Evolutionary conservation across 2,888 invertebrate species (phyloP).

Genomic region (Eucera pruinosa): DNA sequence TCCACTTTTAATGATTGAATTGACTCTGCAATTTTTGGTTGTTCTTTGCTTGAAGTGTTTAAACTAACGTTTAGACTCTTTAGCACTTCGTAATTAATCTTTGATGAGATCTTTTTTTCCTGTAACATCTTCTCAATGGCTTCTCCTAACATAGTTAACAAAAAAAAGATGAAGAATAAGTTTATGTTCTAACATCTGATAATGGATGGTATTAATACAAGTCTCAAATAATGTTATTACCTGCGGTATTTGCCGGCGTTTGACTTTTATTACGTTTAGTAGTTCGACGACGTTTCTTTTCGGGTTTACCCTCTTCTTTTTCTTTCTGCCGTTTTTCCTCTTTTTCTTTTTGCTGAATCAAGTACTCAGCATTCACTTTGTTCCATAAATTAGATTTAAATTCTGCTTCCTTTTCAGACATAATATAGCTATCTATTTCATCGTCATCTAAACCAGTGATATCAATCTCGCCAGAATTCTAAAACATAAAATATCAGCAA

Average conservation of each 20-base stretch:
- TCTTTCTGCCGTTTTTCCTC: slow-evolving; percentile 92
- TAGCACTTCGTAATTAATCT: slow-evolving; percentile 99
- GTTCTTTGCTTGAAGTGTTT: slow-evolving; percentile 56
- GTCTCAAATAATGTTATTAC: slow-evolving; percentile 72
- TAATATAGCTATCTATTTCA: slow-evolving; percentile 94
- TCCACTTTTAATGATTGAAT: slow-evolving; percentile 8
- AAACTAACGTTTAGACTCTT: slow-evolving; percentile 88
- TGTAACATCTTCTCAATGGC: slow-evolving; percentile 98
- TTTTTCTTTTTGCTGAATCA: slow-evolving; percentile 94
- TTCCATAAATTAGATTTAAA: slow-evolving; percentile 95
- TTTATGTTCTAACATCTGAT: not conserved
- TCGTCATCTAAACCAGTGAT: slow-evolving; percentile 93
- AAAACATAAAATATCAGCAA: slow-evolving; percentile 14
- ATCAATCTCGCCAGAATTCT: slow-evolving; percentile 86
- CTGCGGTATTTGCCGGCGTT: slow-evolving; percentile 87
- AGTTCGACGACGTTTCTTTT: slow-evolving; percentile 90
- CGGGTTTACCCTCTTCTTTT: slow-evolving; percentile 94
- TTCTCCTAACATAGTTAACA: slow-evolving; percentile 89
- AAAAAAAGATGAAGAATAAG: slow-evolving; percentile 10
- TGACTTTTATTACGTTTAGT: slow-evolving; percentile 87
- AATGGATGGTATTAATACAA: not conserved
- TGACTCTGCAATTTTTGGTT: slow-evolving; percentile 54
- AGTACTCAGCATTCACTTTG: slow-evolving; percentile 93
- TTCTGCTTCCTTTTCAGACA: slow-evolving; percentile 91
- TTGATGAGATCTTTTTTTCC: slow-evolving; percentile 97